These are phyloP conservation scores for Penaeus japonicus DNA, from an alignment of 1,140 invertebrate species.

Conservation along the genomic window DNA sequence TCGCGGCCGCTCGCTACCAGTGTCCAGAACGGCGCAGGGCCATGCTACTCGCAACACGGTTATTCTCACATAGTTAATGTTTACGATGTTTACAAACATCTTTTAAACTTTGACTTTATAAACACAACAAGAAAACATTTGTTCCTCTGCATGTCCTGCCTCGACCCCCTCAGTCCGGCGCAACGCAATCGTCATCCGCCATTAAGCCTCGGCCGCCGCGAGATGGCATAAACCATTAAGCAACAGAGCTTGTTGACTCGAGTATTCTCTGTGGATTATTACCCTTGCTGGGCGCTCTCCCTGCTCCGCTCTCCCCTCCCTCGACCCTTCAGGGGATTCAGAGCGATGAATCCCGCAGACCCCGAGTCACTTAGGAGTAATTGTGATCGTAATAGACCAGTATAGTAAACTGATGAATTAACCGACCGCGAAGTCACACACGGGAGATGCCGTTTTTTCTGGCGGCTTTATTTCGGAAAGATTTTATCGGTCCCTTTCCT, in stretches of 20 bases:
- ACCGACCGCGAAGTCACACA: constrained; percentile 31
- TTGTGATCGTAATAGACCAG: constrained; percentile 52
- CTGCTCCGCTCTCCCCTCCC: background rate
- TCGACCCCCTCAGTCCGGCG: too few species aligned
- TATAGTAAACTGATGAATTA: constrained; percentile 44
- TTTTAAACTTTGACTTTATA: too few species aligned
- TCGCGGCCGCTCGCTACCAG: background rate
- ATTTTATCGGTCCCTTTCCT: too few species aligned
- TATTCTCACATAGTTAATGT: too few species aligned
- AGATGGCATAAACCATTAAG: background rate
- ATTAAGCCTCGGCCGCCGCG: too few species aligned
- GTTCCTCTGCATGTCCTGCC: too few species aligned
- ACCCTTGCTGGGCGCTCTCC: background rate
- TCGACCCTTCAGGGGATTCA: background rate
- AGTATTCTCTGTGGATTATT: background rate
- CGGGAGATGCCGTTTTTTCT: background rate
- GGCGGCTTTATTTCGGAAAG: too few species aligned
- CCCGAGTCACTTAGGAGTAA: constrained; percentile 51
- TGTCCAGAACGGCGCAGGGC: background rate
- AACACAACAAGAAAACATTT: too few species aligned
- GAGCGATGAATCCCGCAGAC: constrained; percentile 33
- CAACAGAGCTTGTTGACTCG: background rate
- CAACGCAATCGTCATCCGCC: too few species aligned
- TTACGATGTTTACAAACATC: too few species aligned
- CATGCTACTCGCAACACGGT: background rate